phyloP scores from a whole-genome alignment of 2,113 vertebrate species.

The Hemibagrus wyckioides region DNA sequence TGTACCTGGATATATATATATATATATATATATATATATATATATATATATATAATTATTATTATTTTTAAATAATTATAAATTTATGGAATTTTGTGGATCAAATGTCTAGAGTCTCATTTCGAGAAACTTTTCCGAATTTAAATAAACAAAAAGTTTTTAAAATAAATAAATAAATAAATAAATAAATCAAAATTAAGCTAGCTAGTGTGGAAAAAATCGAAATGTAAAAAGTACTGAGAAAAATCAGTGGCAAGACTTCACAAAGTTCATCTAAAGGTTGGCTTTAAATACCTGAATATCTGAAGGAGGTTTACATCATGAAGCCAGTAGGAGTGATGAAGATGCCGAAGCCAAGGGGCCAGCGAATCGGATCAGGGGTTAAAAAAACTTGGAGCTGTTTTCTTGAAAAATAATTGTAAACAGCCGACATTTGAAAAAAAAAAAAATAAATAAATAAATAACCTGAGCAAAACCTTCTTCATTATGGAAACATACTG shows the following conservation, averaged over 20 bases:
- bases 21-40: no score
- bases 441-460: no score
- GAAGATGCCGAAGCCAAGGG: neutral
- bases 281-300: neutral
- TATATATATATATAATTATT: no score
- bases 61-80: no score
- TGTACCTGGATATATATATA: no score
- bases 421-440: neutral
- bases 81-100: neutral
- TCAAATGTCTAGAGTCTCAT: neutral
- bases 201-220: neutral
- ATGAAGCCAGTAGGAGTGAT: neutral
- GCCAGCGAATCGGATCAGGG: neutral
- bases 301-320: neutral
- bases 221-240: neutral
- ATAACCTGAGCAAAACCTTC: neutral
- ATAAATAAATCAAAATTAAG: neutral
- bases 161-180: neutral
- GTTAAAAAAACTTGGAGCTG: neutral
- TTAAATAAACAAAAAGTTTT: no score
- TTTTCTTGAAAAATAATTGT: neutral
- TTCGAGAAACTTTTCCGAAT: no score
- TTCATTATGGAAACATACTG: neutral
- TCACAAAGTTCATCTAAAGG: slow-evolving; percentile 4
- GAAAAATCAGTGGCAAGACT: neutral